Evolutionary conservation across 2,888 invertebrate genomes (phyloP), one percentile per base, ranked within the genome.

Genomic region (Drosophila trichaetosa): DNA sequence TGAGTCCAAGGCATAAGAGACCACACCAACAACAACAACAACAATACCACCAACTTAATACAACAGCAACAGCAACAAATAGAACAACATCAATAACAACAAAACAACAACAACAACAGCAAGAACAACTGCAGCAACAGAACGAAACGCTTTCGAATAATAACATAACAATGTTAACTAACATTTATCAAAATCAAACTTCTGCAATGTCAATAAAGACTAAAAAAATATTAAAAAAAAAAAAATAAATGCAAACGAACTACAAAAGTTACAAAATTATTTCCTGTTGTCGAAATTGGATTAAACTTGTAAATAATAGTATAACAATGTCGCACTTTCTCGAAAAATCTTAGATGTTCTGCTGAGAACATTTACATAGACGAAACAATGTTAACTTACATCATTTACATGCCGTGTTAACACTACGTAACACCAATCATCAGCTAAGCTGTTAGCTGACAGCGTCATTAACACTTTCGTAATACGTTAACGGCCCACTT

Each of bases 1-100:
- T 42, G 92, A 93, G 71, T 89, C 92, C 54, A 92, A 92, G 87
- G 92, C 92, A 80, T 92, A 93, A 91, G 73, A 61, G 38, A 58
- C 59, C 40, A 73, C 69, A 81, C 76, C 65, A 82, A 70, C 63
- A 69, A 66, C 42, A 53, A 69, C 75, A 76, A 73, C 21, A 24
- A 46, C 24, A 24, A 46, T 46, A 46, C 21, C 46, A 38, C 7
- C 60, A 80, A 62, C 73, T 76, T 40, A 75, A 69, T 76, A 80
- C 73, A 79, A 64, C 67, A 82, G 70, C 71, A 83, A 75, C 79
- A 83, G 66, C 75, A 82, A 76, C 65, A 79, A 74, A 61, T 82
- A 73, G 64, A 79, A 75, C 68, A 79, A 69, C 70, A 54, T 54
- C 54, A 54, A 36, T 54, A 79, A 68, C 65, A 76, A 73, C 74